Evolutionary conservation across 37 sponge, comb jelly and placozoan genomes (phyloP).

Genomic region (Axinella damicornis): DNA sequence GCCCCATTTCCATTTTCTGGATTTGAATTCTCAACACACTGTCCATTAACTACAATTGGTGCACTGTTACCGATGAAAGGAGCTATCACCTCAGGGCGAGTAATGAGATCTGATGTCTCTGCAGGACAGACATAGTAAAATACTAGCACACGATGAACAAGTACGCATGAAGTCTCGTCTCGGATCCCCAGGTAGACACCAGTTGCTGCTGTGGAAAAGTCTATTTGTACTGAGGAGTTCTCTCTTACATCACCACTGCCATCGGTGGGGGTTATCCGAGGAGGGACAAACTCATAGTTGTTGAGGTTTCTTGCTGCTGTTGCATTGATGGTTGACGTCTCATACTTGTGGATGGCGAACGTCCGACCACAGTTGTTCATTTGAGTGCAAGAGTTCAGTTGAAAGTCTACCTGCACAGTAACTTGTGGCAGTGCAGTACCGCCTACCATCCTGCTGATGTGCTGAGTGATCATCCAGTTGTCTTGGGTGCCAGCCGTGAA

Average conservation of each 20-base stretch:
- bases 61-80: constrained; percentile 1
- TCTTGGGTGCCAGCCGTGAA: too few relatives aligned
- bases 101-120: constrained; percentile 12
- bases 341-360: not conserved
- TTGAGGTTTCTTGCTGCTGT: constrained; percentile 14
- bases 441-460: too few relatives aligned
- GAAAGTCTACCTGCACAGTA: too few relatives aligned
- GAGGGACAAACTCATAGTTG: too few relatives aligned
- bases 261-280: not conserved
- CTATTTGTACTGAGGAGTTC: not conserved
- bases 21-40: constrained; percentile 26
- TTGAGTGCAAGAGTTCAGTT: too few relatives aligned
- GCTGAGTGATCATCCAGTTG: too few relatives aligned
- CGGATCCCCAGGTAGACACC: constrained; percentile 44
- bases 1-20: constrained; percentile 1
- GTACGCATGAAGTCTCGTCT: constrained; percentile 43
- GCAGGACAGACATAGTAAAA: constrained; percentile 60
- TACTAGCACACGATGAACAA: constrained; percentile 34
- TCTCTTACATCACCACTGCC: not conserved
- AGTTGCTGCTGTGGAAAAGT: constrained; percentile 3
- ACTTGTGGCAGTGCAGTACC: too few relatives aligned
- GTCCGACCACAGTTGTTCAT: too few relatives aligned
- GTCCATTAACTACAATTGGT: not conserved
- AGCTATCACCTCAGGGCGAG: constrained; percentile 38
- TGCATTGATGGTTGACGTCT: not conserved